phyloP scores from a whole-genome alignment of 2,797 vertebrate species.

The Oreochromis grahami region DNA sequence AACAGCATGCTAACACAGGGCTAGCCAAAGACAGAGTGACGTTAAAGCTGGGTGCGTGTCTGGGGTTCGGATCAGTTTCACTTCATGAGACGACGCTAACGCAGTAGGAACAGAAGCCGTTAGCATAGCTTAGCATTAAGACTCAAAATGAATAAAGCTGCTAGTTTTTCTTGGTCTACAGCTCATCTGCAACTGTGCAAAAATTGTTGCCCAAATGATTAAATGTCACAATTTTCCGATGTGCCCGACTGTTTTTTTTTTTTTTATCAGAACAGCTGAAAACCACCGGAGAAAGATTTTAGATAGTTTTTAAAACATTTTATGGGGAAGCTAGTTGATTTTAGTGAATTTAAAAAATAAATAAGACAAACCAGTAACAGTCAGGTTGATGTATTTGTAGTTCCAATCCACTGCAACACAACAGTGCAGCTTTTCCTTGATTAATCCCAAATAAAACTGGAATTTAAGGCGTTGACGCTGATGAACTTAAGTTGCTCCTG shows the following conservation, averaged over 20 bases:
- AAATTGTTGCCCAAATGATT: neutral
- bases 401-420: neutral
- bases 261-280: neutral
- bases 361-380: neutral
- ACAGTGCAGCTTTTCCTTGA: neutral
- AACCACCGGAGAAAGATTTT: neutral
- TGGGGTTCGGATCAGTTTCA: neutral
- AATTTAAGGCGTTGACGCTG: neutral
- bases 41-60: neutral
- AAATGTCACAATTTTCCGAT: neutral
- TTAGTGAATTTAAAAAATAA: neutral
- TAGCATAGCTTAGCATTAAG: neutral
- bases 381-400: neutral
- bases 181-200: neutral
- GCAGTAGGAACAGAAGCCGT: neutral
- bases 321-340: neutral
- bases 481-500: constrained; percentile 4
- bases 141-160: neutral
- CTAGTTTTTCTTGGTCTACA: neutral
- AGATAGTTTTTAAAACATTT: neutral
- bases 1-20: neutral
- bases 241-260: neutral
- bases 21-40: neutral
- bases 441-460: neutral
- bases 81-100: neutral